phyloP scores from a whole-genome alignment of 1,140 invertebrate genomes.

The Paramacrobiotus metropolitanus region DNA sequence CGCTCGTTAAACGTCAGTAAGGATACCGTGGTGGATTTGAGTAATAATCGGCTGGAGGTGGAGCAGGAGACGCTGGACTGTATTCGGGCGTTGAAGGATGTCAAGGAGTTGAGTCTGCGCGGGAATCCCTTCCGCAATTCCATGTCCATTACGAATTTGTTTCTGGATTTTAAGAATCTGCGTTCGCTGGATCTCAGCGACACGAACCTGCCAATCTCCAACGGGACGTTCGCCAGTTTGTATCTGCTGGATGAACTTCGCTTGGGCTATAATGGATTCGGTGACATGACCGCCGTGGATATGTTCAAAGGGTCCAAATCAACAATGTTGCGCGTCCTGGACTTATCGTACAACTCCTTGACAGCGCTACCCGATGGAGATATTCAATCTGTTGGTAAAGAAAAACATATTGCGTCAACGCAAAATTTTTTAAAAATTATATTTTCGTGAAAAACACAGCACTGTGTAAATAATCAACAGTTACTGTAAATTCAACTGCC shows the following conservation, averaged over 20 bases:
- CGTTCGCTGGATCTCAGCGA: background rate
- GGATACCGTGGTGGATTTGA: too few relatives aligned
- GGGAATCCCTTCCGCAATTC: background rate
- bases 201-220: background rate
- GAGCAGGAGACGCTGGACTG: too few relatives aligned
- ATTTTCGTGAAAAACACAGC: too few relatives aligned
- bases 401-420: too few relatives aligned
- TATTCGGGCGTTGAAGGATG: too few relatives aligned
- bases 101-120: too few relatives aligned
- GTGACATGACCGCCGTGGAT: slow-evolving; percentile 3
- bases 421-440: too few relatives aligned
- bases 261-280: background rate
- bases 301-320: background rate
- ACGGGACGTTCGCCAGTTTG: background rate
- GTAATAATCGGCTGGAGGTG: too few relatives aligned
- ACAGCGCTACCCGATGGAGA: background rate
- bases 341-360: background rate
- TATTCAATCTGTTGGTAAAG: too few relatives aligned
- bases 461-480: background rate
- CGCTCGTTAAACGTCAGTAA: too few relatives aligned
- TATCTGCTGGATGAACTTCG: background rate
- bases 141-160: background rate
- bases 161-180: background rate
- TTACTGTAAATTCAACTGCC: background rate
- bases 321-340: background rate